These are phyloP conservation scores for Cataglyphis livida DNA, from an alignment of 2,888 invertebrate species.

Conservation along the genomic window DNA sequence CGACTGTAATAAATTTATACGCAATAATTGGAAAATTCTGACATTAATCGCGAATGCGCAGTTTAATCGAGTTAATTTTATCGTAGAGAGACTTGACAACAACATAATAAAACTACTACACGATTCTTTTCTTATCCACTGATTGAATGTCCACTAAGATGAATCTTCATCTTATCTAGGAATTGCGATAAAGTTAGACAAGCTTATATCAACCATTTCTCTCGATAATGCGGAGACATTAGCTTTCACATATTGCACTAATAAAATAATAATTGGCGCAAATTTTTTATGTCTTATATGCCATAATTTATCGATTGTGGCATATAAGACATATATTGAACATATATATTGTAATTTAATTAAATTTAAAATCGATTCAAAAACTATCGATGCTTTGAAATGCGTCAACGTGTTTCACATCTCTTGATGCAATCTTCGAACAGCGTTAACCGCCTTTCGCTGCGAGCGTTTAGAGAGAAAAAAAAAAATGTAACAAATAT, in stretches of 20 bases:
- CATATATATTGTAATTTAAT: too few species aligned
- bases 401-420: background rate
- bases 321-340: too few species aligned
- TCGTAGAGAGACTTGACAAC: background rate
- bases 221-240: background rate
- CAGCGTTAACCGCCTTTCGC: background rate
- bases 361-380: background rate
- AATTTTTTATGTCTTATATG: background rate
- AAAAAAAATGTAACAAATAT: background rate
- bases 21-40: background rate
- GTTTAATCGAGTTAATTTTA: background rate
- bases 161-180: slow-evolving; percentile 8
- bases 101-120: background rate
- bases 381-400: background rate
- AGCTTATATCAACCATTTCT: background rate
- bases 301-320: background rate
- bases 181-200: slow-evolving; percentile 9
- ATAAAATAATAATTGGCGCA: background rate
- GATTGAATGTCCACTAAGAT: background rate
- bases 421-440: background rate
- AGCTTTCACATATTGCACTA: background rate
- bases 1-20: slow-evolving; percentile 84
- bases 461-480: background rate
- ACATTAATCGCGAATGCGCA: background rate
- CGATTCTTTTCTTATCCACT: background rate